Percentiles rank a stretch among this genome's conserved stretches.
phyloP scores from a whole-genome alignment of 1,140 invertebrate species.

The Dinothrombium tinctorium region DNA sequence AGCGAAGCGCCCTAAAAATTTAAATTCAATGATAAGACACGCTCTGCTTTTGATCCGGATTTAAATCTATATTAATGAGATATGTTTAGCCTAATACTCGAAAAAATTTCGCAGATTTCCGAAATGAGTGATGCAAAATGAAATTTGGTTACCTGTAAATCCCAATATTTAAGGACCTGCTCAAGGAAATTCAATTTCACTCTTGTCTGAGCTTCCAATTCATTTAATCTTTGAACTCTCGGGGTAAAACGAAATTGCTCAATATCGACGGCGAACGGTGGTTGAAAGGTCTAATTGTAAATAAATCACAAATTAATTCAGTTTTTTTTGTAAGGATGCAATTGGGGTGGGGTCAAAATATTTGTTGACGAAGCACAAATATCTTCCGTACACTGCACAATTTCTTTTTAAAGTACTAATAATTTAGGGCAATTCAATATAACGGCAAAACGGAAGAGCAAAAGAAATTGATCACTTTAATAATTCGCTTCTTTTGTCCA shows the following conservation, averaged over 20 bases:
- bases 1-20: constrained; percentile 49
- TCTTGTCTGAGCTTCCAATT: constrained; percentile 80
- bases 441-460: too few species aligned
- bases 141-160: constrained; percentile 39
- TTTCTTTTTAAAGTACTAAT: too few species aligned
- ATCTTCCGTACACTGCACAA: too few species aligned
- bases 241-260: constrained; percentile 88
- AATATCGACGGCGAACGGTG: constrained; percentile 90
- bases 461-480: too few species aligned
- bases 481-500: too few species aligned
- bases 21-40: not conserved
- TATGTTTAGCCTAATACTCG: not conserved
- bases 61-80: not conserved
- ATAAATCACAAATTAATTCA: too few species aligned
- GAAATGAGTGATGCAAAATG: not conserved
- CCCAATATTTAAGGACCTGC: constrained; percentile 94
- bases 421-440: too few species aligned
- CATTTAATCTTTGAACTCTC: constrained; percentile 83
- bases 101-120: not conserved
- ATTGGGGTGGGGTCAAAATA: too few species aligned
- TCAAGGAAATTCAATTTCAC: constrained; percentile 92
- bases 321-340: too few species aligned
- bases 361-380: too few species aligned
- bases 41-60: not conserved
- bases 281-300: constrained; percentile 33